These are phyloP conservation scores for Drosophila tani DNA, from an alignment of 1,140 invertebrate genomes.

Conservation along the genomic window DNA sequence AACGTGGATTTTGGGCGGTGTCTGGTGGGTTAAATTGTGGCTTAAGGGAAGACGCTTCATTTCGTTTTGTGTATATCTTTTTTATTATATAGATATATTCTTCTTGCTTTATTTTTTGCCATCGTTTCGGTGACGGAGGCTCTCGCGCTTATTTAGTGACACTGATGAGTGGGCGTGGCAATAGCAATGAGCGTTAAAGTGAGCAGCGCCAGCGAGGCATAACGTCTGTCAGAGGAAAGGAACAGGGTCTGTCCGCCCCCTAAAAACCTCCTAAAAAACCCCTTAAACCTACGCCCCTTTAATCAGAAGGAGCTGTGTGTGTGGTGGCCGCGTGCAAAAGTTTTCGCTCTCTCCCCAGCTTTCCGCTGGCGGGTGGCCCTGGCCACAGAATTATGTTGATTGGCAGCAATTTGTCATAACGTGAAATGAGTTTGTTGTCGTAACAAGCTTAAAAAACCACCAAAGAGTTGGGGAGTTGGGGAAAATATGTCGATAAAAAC, in stretches of 20 bases:
- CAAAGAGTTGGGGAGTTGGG: slow-evolving; percentile 13
- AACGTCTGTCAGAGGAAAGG: slow-evolving; percentile 44
- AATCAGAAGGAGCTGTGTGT: slow-evolving; percentile 29
- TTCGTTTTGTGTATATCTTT: neutral
- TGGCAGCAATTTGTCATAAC: slow-evolving; percentile 83
- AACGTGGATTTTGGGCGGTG: slow-evolving; percentile 16
- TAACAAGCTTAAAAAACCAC: slow-evolving; percentile 75
- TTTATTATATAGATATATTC: neutral
- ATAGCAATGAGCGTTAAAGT: slow-evolving; percentile 79
- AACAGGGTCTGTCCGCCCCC: neutral
- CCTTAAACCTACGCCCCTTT: slow-evolving; percentile 21
- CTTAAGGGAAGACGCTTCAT: slow-evolving; percentile 2
- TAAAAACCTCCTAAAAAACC: slow-evolving; percentile 40
- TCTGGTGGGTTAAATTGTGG: neutral
- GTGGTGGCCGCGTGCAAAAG: slow-evolving; percentile 36
- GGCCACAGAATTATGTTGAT: slow-evolving; percentile 79
- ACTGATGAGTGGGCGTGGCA: slow-evolving; percentile 81
- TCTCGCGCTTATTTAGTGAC: slow-evolving; percentile 54
- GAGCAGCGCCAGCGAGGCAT: slow-evolving; percentile 77
- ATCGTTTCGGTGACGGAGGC: slow-evolving; percentile 19
- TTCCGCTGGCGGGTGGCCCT: slow-evolving; percentile 10
- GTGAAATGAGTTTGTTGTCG: slow-evolving; percentile 81
- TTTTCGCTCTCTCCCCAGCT: slow-evolving; percentile 30
- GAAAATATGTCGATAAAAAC: slow-evolving; percentile 81
- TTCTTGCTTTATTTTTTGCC: neutral